Conservation (phyloP, 2,888 invertebrate genomes). For the Charanyca ferruginea region DNA sequence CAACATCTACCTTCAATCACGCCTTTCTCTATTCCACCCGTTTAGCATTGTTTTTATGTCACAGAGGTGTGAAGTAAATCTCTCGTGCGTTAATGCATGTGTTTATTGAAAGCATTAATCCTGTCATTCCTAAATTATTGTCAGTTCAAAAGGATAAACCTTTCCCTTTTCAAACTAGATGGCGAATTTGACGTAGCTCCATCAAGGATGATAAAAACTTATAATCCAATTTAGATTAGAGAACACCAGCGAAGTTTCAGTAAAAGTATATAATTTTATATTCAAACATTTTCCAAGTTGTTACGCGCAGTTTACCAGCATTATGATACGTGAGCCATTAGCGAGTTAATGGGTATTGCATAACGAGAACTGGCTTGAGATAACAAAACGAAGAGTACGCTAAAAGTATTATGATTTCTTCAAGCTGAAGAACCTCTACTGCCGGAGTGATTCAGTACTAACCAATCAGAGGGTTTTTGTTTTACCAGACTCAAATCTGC, state of each 20-base stretch:
- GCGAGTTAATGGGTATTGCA: constrained; percentile 21
- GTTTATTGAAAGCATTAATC: background rate
- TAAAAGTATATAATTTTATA: constrained; percentile 23
- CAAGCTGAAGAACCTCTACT: background rate
- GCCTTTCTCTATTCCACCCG: background rate
- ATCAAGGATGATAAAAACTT: constrained; percentile 31
- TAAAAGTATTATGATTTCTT: background rate
- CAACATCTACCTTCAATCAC: background rate
- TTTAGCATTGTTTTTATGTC: background rate
- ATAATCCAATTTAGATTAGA: constrained; percentile 36
- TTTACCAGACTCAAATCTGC: background rate
- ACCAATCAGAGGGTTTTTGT: background rate
- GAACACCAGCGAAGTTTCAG: constrained; percentile 16
- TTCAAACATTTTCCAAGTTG: constrained; percentile 27
- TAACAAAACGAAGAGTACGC: background rate
- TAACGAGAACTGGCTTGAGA: constrained; percentile 16
- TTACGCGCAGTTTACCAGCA: constrained; percentile 28
- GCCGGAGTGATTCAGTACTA: too few species aligned
- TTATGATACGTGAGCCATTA: constrained; percentile 27
- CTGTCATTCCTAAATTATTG: background rate
- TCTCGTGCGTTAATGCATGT: background rate
- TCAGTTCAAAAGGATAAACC: background rate
- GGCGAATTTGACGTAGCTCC: background rate
- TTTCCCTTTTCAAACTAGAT: background rate
- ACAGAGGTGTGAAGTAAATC: background rate